phyloP scores from a whole-genome alignment of 2,113 vertebrate species.

The Otocyon megalotis region DNA sequence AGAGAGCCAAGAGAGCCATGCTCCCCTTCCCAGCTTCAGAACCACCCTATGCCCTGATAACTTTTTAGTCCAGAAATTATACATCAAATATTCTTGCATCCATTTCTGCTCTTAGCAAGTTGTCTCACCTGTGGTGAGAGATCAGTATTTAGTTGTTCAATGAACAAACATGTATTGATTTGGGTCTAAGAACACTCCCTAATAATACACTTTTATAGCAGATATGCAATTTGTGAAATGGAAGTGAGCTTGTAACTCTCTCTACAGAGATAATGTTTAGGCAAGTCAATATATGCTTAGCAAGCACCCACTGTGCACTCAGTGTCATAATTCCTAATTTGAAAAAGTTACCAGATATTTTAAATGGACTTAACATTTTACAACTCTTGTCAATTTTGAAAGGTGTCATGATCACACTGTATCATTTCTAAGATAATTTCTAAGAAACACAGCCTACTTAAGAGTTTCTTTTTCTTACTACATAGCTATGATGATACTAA shows the following conservation, averaged over 20 bases:
- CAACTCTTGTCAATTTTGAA: slow-evolving; percentile 21
- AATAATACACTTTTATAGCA: neutral
- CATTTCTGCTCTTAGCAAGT: neutral
- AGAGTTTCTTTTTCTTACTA: slow-evolving; percentile 62
- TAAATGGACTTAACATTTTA: neutral
- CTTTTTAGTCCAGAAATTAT: neutral
- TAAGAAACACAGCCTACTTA: neutral
- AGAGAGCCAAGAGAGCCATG: neutral
- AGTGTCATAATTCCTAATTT: neutral
- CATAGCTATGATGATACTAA: slow-evolving; percentile 92
- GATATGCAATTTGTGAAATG: neutral
- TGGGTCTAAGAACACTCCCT: neutral
- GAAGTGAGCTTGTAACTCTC: neutral
- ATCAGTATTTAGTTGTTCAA: neutral
- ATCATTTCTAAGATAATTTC: neutral
- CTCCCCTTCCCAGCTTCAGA: neutral
- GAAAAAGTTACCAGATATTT: neutral
- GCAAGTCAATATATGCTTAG: neutral
- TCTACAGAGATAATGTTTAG: neutral
- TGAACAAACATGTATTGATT: neutral
- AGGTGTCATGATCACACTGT: neutral
- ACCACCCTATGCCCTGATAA: neutral
- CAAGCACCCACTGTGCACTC: neutral
- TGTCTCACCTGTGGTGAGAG: neutral
- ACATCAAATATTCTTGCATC: neutral